A percentile compares a stretch with the other conserved stretches of the same genome.
phyloP scores from a whole-genome alignment of 2,888 invertebrate genomes.

The Pristionchus arcanus region DNA sequence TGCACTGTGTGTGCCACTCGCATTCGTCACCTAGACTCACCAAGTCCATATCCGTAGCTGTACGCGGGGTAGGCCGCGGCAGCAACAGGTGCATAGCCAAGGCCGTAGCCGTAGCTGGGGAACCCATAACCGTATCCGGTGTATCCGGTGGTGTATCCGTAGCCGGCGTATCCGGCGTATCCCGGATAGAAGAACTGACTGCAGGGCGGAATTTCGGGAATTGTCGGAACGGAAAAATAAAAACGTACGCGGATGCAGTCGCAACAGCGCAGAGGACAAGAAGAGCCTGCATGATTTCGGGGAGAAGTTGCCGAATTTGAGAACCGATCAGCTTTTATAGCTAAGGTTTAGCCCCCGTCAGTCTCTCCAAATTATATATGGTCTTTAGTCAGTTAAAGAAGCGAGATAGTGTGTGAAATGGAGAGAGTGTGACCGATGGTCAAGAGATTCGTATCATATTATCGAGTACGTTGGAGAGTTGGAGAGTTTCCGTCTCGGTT shows the following conservation, averaged over 20 bases:
- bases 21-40: background rate
- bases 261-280: slow-evolving; percentile 41
- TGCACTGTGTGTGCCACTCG: background rate
- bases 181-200: slow-evolving; percentile 43
- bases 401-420: background rate
- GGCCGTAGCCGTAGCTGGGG: slow-evolving; percentile 39
- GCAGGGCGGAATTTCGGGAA: background rate
- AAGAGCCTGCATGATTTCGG: slow-evolving; percentile 25
- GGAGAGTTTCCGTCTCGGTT: slow-evolving; percentile 1
- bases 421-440: background rate
- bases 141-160: background rate
- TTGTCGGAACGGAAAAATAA: background rate
- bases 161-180: background rate
- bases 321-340: background rate
- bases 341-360: background rate
- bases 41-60: slow-evolving; percentile 32
- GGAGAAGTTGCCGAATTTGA: background rate
- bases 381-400: background rate
- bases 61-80: slow-evolving; percentile 27
- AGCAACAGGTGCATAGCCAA: background rate
- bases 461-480: slow-evolving; percentile 23
- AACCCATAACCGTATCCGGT: background rate
- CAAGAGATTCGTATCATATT: slow-evolving; percentile 14
- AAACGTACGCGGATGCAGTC: slow-evolving; percentile 47
- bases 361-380: background rate